Evolutionary conservation across 2,797 vertebrate species (phyloP).

Genomic region (Rhyacichthys aspro): DNA sequence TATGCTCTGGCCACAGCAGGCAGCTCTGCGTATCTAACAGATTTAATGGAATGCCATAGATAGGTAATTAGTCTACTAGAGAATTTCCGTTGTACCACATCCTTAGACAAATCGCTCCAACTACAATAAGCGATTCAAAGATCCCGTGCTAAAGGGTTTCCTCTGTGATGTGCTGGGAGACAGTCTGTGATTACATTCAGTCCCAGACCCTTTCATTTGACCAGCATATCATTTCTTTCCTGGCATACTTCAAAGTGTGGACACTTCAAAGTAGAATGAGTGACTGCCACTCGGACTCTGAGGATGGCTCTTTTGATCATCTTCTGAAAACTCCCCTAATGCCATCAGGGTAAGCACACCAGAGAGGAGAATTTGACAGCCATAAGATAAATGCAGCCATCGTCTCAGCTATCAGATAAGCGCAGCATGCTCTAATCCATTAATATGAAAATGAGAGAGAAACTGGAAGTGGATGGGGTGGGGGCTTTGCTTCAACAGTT

Average conservation of each 20-base stretch:
- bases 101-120: conserved; percentile 61
- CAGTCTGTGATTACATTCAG: conserved; percentile 74
- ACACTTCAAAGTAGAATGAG: conserved; percentile 76
- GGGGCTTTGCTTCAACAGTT: conserved; percentile 55
- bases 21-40: conserved; percentile 50
- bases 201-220: conserved; percentile 72
- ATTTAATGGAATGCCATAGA: conserved; percentile 58
- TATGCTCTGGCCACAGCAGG: conserved; percentile 7
- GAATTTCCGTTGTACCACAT: conserved; percentile 55
- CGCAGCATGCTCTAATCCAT: conserved; percentile 73
- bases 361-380: conserved; percentile 75
- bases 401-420: conserved; percentile 80
- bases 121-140: conserved; percentile 55
- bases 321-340: conserved; percentile 72
- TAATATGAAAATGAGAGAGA: conserved; percentile 77
- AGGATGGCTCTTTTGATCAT: conserved; percentile 79
- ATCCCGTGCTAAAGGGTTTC: conserved; percentile 63
- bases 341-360: conserved; percentile 67
- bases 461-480: conserved; percentile 45
- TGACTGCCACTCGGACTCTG: conserved; percentile 74
- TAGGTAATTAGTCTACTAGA: conserved; percentile 73
- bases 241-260: conserved; percentile 74
- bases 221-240: conserved; percentile 73
- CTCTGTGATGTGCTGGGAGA: conserved; percentile 69
- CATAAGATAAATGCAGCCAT: conserved; percentile 79